Evolutionary conservation across 2,113 vertebrate genomes (phyloP).

Genomic region (Orthonyx spaldingii): DNA sequence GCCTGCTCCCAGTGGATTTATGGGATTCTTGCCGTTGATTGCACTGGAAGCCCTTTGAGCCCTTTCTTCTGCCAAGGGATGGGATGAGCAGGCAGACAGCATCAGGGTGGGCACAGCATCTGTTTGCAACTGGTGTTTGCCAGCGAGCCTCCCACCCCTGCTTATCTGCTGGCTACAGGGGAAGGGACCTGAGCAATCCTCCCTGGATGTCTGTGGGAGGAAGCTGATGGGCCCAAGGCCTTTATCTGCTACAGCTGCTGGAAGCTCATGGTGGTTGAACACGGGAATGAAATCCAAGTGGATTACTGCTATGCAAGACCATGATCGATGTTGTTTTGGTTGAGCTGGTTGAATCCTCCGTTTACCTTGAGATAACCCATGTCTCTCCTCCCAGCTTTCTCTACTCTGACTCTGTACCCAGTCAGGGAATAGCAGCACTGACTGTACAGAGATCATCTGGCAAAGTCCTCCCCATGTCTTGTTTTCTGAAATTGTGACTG

Average conservation of each 20-base stretch:
- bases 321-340: accelerated
- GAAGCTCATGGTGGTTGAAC: neutral
- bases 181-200: neutral
- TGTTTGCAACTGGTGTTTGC: neutral
- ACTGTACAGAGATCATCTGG: neutral
- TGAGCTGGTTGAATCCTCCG: neutral
- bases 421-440: neutral
- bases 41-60: neutral
- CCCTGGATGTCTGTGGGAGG: neutral
- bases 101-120: neutral
- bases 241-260: neutral
- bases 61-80: neutral
- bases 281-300: neutral
- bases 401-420: neutral
- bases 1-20: neutral
- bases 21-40: neutral
- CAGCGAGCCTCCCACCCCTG: neutral
- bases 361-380: neutral
- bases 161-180: neutral
- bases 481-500: neutral
- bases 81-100: neutral
- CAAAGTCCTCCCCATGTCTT: neutral
- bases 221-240: accelerated
- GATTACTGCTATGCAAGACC: neutral
- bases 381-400: neutral